These are phyloP conservation scores for Epinotia brunnichana DNA, from an alignment of 2,888 invertebrate species.

Conservation along the genomic window DNA sequence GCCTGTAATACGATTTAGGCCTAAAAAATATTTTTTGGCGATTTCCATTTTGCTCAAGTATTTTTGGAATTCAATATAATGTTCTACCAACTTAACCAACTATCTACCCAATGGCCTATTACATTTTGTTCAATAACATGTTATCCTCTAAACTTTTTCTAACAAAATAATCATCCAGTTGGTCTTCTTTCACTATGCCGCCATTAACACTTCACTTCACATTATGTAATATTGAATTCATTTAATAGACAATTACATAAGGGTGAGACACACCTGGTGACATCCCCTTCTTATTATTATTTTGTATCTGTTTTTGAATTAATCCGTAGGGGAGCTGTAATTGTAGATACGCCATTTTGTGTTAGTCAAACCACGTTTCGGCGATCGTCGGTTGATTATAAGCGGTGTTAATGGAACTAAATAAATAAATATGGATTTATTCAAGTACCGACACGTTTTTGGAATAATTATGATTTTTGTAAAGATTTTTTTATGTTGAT, in stretches of 20 bases:
- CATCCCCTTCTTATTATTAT: conserved; percentile 78
- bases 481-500: background rate
- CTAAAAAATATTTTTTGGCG: too few species aligned
- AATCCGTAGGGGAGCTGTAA: conserved; percentile 79
- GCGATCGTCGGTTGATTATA: conserved; percentile 39
- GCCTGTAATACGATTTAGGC: too few species aligned
- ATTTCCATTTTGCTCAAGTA: too few species aligned
- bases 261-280: conserved; percentile 78
- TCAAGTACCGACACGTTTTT: background rate
- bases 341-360: conserved; percentile 81
- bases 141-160: background rate
- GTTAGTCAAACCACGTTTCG: conserved; percentile 70
- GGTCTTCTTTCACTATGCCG: background rate
- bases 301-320: conserved; percentile 83
- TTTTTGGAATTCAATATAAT: too few species aligned
- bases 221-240: conserved; percentile 34
- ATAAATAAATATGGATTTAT: conserved; percentile 2
- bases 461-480: too few species aligned
- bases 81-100: too few species aligned
- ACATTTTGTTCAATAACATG: background rate
- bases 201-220: conserved; percentile 20
- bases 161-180: background rate
- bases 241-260: conserved; percentile 61
- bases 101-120: background rate
- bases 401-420: conserved; percentile 36